Conservation (phyloP, 2,888 invertebrate species). For the Psylliodes chrysocephalus region DNA sequence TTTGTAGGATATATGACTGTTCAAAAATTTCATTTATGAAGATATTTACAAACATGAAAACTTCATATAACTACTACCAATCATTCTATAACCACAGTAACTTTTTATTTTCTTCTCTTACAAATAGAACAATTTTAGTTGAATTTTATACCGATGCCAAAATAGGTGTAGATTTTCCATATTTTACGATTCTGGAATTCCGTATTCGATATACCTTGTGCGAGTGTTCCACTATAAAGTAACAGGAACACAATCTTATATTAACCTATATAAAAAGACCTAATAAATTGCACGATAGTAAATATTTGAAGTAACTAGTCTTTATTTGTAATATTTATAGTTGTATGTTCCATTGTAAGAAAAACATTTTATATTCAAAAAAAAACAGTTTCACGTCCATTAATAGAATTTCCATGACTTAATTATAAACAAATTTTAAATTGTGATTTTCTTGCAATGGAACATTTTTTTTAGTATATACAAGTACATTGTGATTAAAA, state of each 20-base stretch:
- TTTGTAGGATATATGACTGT: too few relatives aligned
- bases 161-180: too few relatives aligned
- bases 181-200: too few relatives aligned
- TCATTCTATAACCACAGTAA: too few relatives aligned
- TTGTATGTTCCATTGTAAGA: constrained; percentile 4
- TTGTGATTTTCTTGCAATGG: constrained; percentile 21
- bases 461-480: constrained; percentile 26
- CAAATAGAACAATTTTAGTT: too few relatives aligned
- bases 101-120: too few relatives aligned
- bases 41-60: too few relatives aligned
- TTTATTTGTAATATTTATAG: constrained; percentile 18
- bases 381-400: background rate
- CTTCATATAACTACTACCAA: too few relatives aligned
- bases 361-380: background rate
- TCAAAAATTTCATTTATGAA: too few relatives aligned
- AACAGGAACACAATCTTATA: constrained; percentile 1
- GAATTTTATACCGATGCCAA: too few relatives aligned
- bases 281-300: background rate
- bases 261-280: background rate
- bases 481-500: constrained; percentile 56
- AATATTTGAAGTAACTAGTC: constrained; percentile 13
- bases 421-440: background rate
- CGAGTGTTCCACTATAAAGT: background rate
- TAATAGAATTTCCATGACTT: constrained; percentile 10
- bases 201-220: background rate